Conservation (phyloP, 2,113 vertebrate species). For the Salvelinus namaycush region DNA sequence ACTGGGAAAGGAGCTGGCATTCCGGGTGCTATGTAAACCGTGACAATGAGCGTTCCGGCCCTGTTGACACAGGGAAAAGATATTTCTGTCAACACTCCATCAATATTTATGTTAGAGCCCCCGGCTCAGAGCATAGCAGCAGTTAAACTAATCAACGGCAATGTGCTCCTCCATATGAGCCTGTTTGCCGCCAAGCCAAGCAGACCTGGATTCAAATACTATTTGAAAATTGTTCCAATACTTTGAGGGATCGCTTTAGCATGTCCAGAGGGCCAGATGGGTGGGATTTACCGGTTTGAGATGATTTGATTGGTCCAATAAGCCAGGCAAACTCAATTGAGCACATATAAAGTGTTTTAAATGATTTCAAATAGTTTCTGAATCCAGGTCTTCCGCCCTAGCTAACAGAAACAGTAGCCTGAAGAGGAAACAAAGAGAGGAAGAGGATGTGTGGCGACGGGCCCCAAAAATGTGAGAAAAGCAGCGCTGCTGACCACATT, state of each 20-base stretch:
- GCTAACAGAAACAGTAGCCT: not conserved
- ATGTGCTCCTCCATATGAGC: conserved; percentile 45
- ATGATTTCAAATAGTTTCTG: no score
- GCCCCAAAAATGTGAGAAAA: not conserved
- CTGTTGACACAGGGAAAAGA: conserved; percentile 64
- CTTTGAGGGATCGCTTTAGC: no score
- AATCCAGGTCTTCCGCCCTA: no score
- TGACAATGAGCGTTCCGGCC: conserved; percentile 45
- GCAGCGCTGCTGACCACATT: conserved; percentile 27
- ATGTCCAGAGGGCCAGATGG: no score
- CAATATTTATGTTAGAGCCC: conserved; percentile 67
- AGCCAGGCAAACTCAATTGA: no score
- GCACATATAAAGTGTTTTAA: no score
- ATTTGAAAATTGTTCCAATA: no score
- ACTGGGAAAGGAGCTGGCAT: conserved; percentile 55
- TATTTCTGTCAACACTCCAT: conserved; percentile 68
- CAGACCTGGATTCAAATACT: conserved; percentile 5
- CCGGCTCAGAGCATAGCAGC: conserved; percentile 44
- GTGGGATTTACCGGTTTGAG: no score
- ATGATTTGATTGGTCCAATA: no score
- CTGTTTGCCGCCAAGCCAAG: conserved; percentile 28
- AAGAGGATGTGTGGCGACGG: conserved; percentile 10
- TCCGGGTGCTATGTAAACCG: conserved; percentile 47
- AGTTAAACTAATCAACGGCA: conserved; percentile 65
- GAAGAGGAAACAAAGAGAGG: conserved; percentile 35